These are phyloP conservation scores for Eulemur macaco DNA, from an alignment of 2,113 vertebrate genomes.

Conservation along the genomic window DNA sequence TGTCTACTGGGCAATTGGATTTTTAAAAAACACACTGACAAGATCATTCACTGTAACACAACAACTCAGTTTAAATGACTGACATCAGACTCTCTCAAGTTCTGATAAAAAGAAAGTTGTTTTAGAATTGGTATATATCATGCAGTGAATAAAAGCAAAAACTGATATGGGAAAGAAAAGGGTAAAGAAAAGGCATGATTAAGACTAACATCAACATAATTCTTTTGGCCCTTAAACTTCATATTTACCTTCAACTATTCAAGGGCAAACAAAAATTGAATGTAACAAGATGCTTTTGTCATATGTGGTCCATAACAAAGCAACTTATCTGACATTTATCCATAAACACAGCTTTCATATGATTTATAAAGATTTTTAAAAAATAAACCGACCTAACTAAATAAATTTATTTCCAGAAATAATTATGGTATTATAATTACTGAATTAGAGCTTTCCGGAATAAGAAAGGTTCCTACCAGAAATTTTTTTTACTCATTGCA, in stretches of 20 bases:
- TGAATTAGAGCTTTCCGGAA: constrained; percentile 21
- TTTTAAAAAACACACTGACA: neutral
- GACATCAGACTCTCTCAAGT: neutral
- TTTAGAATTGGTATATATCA: neutral
- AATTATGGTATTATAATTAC: constrained; percentile 27
- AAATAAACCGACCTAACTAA: constrained; percentile 27
- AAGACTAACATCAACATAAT: neutral
- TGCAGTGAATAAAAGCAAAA: constrained; percentile 21
- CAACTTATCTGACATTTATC: constrained; percentile 20
- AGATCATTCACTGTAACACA: neutral
- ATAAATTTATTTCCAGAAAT: constrained; percentile 36
- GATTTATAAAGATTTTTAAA: constrained; percentile 17
- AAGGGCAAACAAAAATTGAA: constrained; percentile 26
- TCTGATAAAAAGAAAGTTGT: neutral
- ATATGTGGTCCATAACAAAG: neutral
- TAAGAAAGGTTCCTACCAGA: neutral
- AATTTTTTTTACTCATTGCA: neutral
- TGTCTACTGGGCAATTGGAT: neutral
- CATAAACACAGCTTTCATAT: constrained; percentile 9
- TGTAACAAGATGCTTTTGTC: neutral
- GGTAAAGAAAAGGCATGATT: neutral
- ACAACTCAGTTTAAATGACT: constrained; percentile 20
- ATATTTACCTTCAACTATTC: constrained; percentile 25
- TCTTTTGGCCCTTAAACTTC: constrained; percentile 52
- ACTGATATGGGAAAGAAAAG: neutral